Base-by-base conservation (phyloP, 2,888 invertebrate genomes). In the Rhagophthalmus giganteus region DNA sequence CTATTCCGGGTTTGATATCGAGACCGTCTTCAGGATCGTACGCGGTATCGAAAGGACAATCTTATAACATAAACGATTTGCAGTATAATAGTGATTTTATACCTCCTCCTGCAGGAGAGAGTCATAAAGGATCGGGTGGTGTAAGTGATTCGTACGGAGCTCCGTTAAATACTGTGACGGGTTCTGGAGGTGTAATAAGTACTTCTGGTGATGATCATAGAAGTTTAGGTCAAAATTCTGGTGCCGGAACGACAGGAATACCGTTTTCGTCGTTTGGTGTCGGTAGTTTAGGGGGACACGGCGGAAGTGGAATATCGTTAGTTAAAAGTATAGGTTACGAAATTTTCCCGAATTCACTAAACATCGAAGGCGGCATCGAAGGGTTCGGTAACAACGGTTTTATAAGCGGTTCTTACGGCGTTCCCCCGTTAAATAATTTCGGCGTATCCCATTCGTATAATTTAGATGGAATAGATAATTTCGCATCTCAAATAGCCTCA, bases 1-100 rank as follows among this genome's bases (percentile, higher is more conserved):
- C 91, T 11, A 90, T 91, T 51, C 85, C 89, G 5, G 88, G 89
- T 1, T 81, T 86, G 1, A 70, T 74, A 60, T 68, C 75, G 8
- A 67, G 65, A 54, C 70, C 68, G 35, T 72, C 71, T 33, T 57
- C 68, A 7, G 58, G 66, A 38, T 54, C 59, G 27, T 71, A 74
- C 41, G 72, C 67, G 12, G 66, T 62, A 10, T 74, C 74, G 9
- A n/a, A n/a, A n/a, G 47, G 55, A 24, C 40, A 48, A 39, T 60
- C 66, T 59, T 60, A 73, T 62, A 55, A 69, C 55, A 16, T 57
- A 55, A 72, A 76, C 54, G 71, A 77, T 44, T 71, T 77, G 40
- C 75, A 76, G 2, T 60, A 62, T 20, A 70, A 69, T 46, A 58
- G 59, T 41, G 71, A 71, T 54, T 67, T 70, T 41, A 60, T 59